Percentiles rank a stretch among this genome's conserved stretches.
Conservation (phyloP, 2,797 vertebrate species). For the Sebastiscus tertius region DNA sequence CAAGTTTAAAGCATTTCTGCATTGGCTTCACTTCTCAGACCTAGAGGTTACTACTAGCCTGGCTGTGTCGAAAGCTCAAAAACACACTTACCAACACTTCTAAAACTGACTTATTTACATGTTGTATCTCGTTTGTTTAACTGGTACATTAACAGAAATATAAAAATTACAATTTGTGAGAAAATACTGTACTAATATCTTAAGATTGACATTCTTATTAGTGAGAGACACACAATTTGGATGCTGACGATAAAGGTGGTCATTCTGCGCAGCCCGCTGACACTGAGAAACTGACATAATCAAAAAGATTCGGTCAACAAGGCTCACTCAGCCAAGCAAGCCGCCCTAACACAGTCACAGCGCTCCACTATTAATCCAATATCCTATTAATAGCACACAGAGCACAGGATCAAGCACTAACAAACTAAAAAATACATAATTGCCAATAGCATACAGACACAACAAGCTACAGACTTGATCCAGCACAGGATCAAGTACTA, state of each 20-base stretch:
- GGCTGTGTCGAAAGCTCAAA: neutral
- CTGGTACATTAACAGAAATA: neutral
- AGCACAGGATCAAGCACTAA: neutral
- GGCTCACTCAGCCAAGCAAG: conserved; percentile 27
- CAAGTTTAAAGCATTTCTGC: no score
- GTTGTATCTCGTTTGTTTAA: neutral
- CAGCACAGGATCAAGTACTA: neutral
- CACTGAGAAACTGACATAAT: conserved; percentile 28
- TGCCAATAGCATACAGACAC: neutral
- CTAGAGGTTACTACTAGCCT: neutral
- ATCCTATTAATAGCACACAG: conserved; percentile 2
- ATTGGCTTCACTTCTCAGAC: no score
- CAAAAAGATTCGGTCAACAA: conserved; percentile 41
- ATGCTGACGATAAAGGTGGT: conserved; percentile 7
- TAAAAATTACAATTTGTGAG: neutral
- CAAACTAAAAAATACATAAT: neutral
- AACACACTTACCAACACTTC: neutral
- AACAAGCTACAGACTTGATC: neutral
- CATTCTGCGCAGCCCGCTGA: conserved; percentile 14
- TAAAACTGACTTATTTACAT: neutral
- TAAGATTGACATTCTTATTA: neutral
- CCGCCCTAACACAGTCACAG: conserved; percentile 35
- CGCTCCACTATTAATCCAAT: neutral
- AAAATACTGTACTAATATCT: neutral
- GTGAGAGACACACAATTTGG: neutral